A percentile compares a stretch with the other conserved stretches of the same genome.
phyloP scores from a whole-genome alignment of 2,797 vertebrate genomes.

The Notoglanidium macrostoma region DNA sequence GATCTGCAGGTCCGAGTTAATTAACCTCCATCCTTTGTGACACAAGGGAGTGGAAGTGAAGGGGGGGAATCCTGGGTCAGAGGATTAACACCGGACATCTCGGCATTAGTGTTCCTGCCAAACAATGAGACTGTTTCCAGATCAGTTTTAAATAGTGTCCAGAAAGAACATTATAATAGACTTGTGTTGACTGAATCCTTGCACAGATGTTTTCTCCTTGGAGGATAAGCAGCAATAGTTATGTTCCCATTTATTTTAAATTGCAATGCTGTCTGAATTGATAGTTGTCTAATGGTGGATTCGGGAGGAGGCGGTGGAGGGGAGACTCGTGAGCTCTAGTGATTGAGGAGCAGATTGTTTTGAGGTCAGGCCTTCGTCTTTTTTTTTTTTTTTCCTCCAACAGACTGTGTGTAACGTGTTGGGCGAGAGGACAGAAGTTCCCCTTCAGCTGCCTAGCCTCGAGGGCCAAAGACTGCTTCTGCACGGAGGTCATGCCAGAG shows the following conservation, averaged over 20 bases:
- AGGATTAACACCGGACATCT: slow-evolving; percentile 76
- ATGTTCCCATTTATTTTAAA: slow-evolving; percentile 42
- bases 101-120: slow-evolving; percentile 66
- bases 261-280: slow-evolving; percentile 41
- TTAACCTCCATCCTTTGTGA: slow-evolving; percentile 58
- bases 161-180: slow-evolving; percentile 41
- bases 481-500: slow-evolving; percentile 68
- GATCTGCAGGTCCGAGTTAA: slow-evolving; percentile 56
- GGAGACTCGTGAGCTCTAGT: slow-evolving; percentile 24
- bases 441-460: slow-evolving; percentile 64
- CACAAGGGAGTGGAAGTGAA: slow-evolving; percentile 62
- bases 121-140: slow-evolving; percentile 65
- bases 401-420: slow-evolving; percentile 52
- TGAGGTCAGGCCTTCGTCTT: slow-evolving; percentile 63
- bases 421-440: slow-evolving; percentile 61
- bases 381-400: slow-evolving; percentile 35
- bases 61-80: slow-evolving; percentile 67
- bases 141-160: slow-evolving; percentile 41
- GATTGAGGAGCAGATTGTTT: slow-evolving; percentile 59
- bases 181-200: slow-evolving; percentile 38
- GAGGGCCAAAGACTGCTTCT: slow-evolving; percentile 61
- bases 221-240: slow-evolving; percentile 35
- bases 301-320: slow-evolving; percentile 21
- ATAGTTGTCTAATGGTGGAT: slow-evolving; percentile 48
- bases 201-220: slow-evolving; percentile 41